Evolutionary conservation across 1,140 invertebrate genomes (phyloP).

Genomic region (Bombus cullumanus): DNA sequence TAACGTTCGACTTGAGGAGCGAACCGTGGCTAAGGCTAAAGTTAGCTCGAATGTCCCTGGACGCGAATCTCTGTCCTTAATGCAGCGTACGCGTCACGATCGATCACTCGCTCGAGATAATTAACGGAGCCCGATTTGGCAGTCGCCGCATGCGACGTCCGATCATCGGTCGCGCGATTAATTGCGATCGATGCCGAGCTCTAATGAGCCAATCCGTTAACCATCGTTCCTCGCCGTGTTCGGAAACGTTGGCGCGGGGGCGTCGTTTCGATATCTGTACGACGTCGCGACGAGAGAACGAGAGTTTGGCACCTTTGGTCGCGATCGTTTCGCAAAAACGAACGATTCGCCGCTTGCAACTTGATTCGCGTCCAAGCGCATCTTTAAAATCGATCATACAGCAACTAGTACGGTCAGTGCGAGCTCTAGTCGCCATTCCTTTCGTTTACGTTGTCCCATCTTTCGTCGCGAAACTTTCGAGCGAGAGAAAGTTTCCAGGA

Average conservation of each 20-base stretch:
- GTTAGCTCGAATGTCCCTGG: conserved; percentile 81
- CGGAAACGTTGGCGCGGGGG: background rate
- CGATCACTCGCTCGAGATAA: conserved; percentile 76
- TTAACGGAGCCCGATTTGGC: conserved; percentile 72
- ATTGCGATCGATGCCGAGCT: conserved; percentile 52
- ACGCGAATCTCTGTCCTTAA: conserved; percentile 78
- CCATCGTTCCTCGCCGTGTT: background rate
- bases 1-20: conserved; percentile 48
- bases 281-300: background rate
- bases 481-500: background rate
- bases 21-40: conserved; percentile 77
- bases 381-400: too few species aligned
- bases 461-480: background rate
- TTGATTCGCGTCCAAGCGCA: background rate
- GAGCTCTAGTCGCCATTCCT: too few species aligned
- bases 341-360: background rate
- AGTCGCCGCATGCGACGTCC: background rate
- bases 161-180: background rate
- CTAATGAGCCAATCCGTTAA: conserved; percentile 62
- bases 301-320: conserved; percentile 22
- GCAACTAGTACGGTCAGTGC: too few species aligned
- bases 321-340: background rate
- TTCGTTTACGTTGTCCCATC: too few species aligned
- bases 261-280: background rate
- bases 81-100: conserved; percentile 66